These are phyloP conservation scores for Spermophilus dauricus DNA, from an alignment of 2,113 vertebrate species.

Conservation along the genomic window DNA sequence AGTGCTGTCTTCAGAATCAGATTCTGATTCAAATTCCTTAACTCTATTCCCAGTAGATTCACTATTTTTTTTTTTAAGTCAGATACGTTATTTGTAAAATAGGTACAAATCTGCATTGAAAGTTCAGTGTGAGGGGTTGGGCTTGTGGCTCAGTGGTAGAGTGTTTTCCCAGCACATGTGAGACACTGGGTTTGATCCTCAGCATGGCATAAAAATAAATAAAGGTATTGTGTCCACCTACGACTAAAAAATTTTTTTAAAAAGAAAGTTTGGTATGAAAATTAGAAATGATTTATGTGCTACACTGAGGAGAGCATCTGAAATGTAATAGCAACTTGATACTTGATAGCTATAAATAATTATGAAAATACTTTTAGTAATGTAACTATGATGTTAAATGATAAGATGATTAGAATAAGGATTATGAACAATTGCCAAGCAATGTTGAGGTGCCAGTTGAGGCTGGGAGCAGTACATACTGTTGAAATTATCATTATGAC, in stretches of 20 bases:
- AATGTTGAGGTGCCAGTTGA: not conserved
- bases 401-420: not conserved
- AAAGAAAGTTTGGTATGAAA: not conserved
- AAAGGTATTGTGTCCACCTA: no score
- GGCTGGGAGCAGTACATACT: not conserved
- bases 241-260: no score
- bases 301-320: not conserved
- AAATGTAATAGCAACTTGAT: not conserved
- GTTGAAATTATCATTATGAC: not conserved
- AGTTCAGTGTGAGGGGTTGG: not conserved
- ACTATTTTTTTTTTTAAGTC: not conserved
- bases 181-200: no score
- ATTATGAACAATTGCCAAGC: not conserved
- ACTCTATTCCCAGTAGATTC: not conserved
- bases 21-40: not conserved
- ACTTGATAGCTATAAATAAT: not conserved
- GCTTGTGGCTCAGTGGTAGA: no score
- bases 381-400: not conserved
- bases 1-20: not conserved
- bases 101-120: not conserved
- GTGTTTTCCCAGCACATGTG: no score
- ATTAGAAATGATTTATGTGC: not conserved
- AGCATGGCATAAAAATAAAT: no score
- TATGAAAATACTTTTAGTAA: not conserved
- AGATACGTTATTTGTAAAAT: conserved; percentile 35